phyloP scores from a whole-genome alignment of 2,888 invertebrate genomes.

The Conops quadrifasciatus region DNA sequence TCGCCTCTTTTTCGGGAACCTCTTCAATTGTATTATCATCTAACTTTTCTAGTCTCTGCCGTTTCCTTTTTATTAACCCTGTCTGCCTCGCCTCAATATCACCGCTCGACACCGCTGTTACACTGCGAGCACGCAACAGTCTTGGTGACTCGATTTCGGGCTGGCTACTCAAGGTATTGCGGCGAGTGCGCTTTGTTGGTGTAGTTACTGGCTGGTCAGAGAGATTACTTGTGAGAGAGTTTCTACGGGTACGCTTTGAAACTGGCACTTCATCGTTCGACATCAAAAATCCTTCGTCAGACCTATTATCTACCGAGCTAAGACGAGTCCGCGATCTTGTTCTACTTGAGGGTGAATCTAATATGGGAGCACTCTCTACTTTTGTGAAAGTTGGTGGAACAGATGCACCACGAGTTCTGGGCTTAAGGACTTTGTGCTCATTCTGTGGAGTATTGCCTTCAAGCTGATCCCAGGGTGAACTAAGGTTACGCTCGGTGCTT shows the following conservation, averaged over 20 bases:
- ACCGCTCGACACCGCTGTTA: slow-evolving; percentile 38
- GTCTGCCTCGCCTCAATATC: no score
- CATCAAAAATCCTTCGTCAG: slow-evolving; percentile 42
- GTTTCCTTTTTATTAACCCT: background rate
- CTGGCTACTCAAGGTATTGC: slow-evolving; percentile 41
- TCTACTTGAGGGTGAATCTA: slow-evolving; percentile 50
- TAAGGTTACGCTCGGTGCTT: background rate
- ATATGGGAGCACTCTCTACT: slow-evolving; percentile 42
- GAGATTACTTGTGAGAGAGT: slow-evolving; percentile 46
- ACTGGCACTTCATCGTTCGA: slow-evolving; percentile 36
- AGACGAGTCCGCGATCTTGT: slow-evolving; percentile 49
- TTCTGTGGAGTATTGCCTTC: background rate
- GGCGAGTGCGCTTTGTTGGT: slow-evolving; percentile 41
- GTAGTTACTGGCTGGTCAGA: slow-evolving; percentile 38
- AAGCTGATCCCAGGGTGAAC: slow-evolving; percentile 29
- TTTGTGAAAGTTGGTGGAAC: slow-evolving; percentile 34
- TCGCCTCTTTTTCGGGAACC: slow-evolving; percentile 20
- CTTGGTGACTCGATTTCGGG: slow-evolving; percentile 42
- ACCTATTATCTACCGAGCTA: slow-evolving; percentile 49
- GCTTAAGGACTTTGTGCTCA: background rate
- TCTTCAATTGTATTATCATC: slow-evolving; percentile 19
- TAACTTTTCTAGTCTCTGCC: slow-evolving; percentile 14
- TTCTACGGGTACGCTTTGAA: slow-evolving; percentile 46
- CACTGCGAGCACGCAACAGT: slow-evolving; percentile 39
- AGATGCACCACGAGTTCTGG: slow-evolving; percentile 35